A percentile compares a stretch with the other conserved stretches of the same genome.
These are phyloP conservation scores for Pseudomyrmex gracilis DNA, from an alignment of 1,140 invertebrate species.

Conservation along the genomic window DNA sequence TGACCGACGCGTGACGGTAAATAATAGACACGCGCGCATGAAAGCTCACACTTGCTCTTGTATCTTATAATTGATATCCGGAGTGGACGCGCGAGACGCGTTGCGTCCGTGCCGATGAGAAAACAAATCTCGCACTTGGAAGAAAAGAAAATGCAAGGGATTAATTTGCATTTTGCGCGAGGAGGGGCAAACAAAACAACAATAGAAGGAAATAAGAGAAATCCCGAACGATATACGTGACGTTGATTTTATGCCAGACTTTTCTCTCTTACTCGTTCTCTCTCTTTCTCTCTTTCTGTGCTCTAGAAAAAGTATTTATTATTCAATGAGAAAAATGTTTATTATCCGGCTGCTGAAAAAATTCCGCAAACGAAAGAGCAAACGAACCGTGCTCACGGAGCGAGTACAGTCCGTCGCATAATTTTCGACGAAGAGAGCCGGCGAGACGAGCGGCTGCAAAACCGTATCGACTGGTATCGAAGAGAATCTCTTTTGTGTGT, in stretches of 20 bases:
- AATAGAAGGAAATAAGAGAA: not conserved
- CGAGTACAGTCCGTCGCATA: constrained; percentile 62
- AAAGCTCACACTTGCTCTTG: constrained; percentile 29
- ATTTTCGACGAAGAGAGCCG: constrained; percentile 27
- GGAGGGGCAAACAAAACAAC: constrained; percentile 20
- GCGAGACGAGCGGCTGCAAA: constrained; percentile 24
- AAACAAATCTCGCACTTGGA: too few relatives aligned
- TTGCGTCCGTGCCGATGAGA: not conserved
- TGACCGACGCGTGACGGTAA: not conserved
- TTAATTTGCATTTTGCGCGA: constrained; percentile 16
- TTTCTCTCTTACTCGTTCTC: not conserved
- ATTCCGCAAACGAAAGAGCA: constrained; percentile 70
- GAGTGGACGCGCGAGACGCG: too few relatives aligned
- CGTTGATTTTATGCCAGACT: constrained; percentile 25
- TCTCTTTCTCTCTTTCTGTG: not conserved
- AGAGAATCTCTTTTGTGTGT: not conserved
- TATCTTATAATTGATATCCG: too few relatives aligned
- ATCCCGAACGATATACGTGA: constrained; percentile 10
- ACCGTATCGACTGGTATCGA: too few relatives aligned
- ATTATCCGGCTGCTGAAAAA: constrained; percentile 65
- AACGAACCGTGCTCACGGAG: constrained; percentile 65
- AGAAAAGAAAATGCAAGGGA: constrained; percentile 5
- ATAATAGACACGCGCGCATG: constrained; percentile 9
- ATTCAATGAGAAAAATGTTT: constrained; percentile 68
- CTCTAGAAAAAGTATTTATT: constrained; percentile 60